Evolutionary conservation across 2,797 vertebrate species (phyloP).

Genomic region (Octomys mimax): DNA sequence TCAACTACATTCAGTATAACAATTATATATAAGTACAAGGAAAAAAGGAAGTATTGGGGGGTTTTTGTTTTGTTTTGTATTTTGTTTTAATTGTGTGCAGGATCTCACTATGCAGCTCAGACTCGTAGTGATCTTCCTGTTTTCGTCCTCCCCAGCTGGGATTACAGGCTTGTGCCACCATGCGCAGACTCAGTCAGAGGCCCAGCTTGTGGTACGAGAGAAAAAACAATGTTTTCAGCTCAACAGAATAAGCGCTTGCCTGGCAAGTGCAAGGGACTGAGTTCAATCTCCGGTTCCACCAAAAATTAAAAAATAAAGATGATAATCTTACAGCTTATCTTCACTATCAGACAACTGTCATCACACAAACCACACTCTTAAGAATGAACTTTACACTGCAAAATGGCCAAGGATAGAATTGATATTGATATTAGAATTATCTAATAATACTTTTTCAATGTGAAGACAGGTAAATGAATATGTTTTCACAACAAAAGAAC

Average conservation of each 20-base stretch:
- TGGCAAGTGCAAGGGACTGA: too few species aligned
- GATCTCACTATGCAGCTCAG: too few species aligned
- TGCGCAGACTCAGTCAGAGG: too few species aligned
- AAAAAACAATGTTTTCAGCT: slow-evolving; percentile 42
- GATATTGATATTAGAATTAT: neutral
- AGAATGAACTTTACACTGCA: slow-evolving; percentile 56
- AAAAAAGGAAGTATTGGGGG: slow-evolving; percentile 44
- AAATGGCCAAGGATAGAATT: neutral
- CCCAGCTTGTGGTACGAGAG: too few species aligned
- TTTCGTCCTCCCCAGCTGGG: too few species aligned
- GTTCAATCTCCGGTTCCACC: too few species aligned
- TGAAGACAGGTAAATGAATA: slow-evolving; percentile 27
- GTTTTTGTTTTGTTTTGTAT: too few species aligned
- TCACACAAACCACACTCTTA: slow-evolving; percentile 9
- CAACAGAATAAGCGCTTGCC: too few species aligned
- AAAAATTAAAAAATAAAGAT: neutral
- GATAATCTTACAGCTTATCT: slow-evolving; percentile 34
- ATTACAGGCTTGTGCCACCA: too few species aligned
- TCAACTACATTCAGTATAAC: slow-evolving; percentile 30
- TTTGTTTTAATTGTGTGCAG: too few species aligned
- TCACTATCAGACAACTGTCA: slow-evolving; percentile 30
- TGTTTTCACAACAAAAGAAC: slow-evolving; percentile 38
- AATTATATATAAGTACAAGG: neutral
- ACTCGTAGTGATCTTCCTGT: too few species aligned
- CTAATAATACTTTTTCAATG: neutral